Base-by-base conservation (phyloP, 1,140 invertebrate genomes). In the Himalopsyche phryganea region DNA sequence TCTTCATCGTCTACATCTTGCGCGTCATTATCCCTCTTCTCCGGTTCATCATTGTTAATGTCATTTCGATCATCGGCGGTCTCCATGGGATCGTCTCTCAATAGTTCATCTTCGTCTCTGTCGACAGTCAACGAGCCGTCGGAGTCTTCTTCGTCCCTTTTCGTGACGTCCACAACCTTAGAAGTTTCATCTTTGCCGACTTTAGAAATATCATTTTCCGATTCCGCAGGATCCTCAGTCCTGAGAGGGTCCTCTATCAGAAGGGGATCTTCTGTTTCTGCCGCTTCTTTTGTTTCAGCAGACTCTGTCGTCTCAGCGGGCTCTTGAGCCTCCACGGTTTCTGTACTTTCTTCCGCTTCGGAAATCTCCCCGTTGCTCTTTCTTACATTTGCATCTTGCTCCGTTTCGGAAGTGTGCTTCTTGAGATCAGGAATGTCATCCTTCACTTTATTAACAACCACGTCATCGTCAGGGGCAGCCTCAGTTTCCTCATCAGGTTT, bases 381-480 rank as follows among this genome's bases (percentile, higher is more conserved):
- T 40, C 38, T 13, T 4, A 40, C 3, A 11, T 40, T 11, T 11
- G 4, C 38, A 40, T 40, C 38, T 40, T 40, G 38, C 3, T 15
- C 11, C 3, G 38, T 40, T 5, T 40, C 15, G n/a, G 38, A 6
- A 6, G 6, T 35, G 6, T 7, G n/a, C 38, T 40, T 48, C 20
- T 17, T 9, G 4, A 28, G 4, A 3, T 28, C 23, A 9, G 23
- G 23, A 5, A 5, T 3, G 23, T 3, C 3, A 9, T 28, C 23
- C 3, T 28, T 28, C 23, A 28, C 23, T 36, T 41, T 18, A 38
- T 48, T 54, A 18, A 28, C 47, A 35, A 57, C 48, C 33, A 50
- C 47, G 36, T 56, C 51, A 20, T 53, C 28, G 18, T 44, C 6
- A n/a, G 15, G 13, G 18, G 48, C 38, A 47, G 19, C 15, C 44